phyloP scores from a whole-genome alignment of 1,140 invertebrate species.

The Halyomorpha halys region DNA sequence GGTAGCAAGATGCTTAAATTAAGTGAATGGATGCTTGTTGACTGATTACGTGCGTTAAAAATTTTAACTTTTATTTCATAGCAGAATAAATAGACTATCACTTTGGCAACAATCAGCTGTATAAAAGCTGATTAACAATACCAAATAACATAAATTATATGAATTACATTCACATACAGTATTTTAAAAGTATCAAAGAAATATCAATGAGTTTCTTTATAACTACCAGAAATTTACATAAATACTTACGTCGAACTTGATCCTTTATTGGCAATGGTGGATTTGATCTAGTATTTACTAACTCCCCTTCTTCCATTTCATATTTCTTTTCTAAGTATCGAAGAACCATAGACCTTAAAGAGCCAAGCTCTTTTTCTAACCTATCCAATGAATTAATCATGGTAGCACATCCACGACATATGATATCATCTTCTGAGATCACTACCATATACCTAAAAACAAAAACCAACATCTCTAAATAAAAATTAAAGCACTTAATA shows the following conservation, averaged over 20 bases:
- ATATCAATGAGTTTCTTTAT: background rate
- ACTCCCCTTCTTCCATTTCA: slow-evolving; percentile 35
- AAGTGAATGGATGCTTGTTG: no score
- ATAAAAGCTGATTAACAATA: no score
- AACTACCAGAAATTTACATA: no score
- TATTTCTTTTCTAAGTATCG: slow-evolving; percentile 38
- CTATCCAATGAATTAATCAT: slow-evolving; percentile 38
- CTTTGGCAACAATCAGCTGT: no score
- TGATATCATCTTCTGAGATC: slow-evolving; percentile 39
- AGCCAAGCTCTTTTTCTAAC: slow-evolving; percentile 35
- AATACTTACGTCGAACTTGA: background rate
- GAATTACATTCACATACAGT: background rate
- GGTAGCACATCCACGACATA: slow-evolving; percentile 38
- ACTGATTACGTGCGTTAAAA: no score
- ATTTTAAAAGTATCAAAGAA: background rate
- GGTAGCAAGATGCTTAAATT: no score
- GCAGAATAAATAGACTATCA: no score
- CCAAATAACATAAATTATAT: background rate
- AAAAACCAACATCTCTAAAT: no score
- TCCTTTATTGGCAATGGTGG: slow-evolving; percentile 29
- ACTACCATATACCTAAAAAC: slow-evolving; percentile 38
- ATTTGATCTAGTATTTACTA: slow-evolving; percentile 30
- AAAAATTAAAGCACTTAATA: no score
- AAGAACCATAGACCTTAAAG: slow-evolving; percentile 33
- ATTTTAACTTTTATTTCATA: no score